phyloP scores from a whole-genome alignment of 2,888 invertebrate species.

The Rhagonycha lutea region DNA sequence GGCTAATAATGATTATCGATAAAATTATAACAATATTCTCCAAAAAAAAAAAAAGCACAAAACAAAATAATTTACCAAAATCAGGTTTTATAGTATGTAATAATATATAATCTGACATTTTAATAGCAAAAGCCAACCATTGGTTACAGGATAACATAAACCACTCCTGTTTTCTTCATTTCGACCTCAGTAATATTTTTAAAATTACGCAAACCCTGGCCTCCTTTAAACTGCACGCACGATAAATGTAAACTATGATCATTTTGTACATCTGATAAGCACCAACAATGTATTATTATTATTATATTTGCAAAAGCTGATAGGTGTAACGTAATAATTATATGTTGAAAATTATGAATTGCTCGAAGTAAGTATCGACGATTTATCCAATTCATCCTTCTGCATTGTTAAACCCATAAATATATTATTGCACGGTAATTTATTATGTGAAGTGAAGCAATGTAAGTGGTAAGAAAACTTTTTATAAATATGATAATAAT shows the following conservation, averaged over 20 bases:
- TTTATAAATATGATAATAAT: background rate
- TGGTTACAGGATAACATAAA: conserved; percentile 15
- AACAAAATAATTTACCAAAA: background rate
- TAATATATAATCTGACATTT: conserved; percentile 7
- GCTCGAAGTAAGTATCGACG: background rate
- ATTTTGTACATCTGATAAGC: conserved; percentile 6
- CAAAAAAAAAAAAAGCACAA: background rate
- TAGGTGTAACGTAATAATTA: conserved; percentile 12
- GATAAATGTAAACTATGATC: conserved; percentile 15
- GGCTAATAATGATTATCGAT: background rate
- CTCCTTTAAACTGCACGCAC: conserved; percentile 16
- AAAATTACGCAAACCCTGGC: conserved; percentile 21
- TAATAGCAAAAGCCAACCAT: conserved; percentile 6
- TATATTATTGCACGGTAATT: background rate
- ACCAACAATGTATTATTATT: background rate
- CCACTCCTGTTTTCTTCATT: conserved; percentile 11
- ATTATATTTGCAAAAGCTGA: background rate
- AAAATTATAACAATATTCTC: background rate
- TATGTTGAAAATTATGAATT: conserved; percentile 2
- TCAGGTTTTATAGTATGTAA: background rate
- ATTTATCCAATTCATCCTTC: background rate
- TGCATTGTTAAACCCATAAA: background rate
- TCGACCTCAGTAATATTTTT: conserved; percentile 11
- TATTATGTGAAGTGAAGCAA: background rate
- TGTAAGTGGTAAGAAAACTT: background rate